These are phyloP conservation scores for Acropternis orthonyx DNA, from an alignment of 2,797 vertebrate genomes.

Conservation along the genomic window DNA sequence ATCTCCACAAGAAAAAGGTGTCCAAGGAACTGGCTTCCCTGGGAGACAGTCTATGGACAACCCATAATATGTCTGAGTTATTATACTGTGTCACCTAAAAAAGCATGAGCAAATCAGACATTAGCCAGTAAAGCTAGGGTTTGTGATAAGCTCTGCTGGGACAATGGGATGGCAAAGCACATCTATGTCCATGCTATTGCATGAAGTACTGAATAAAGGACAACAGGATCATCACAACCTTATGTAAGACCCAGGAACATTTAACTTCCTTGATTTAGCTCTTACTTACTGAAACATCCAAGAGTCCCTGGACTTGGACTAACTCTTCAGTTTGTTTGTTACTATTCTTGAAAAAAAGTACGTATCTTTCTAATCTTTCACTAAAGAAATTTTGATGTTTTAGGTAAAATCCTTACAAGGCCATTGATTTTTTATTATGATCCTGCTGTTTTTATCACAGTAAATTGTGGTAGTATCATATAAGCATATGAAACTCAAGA, in stretches of 20 bases:
- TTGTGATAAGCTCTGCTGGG: neutral
- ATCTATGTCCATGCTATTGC: neutral
- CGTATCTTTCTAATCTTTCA: neutral
- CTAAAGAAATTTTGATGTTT: neutral
- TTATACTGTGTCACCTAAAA: neutral
- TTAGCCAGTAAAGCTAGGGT: neutral
- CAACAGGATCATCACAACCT: neutral
- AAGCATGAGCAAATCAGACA: neutral
- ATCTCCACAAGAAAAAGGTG: neutral
- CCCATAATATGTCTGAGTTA: neutral
- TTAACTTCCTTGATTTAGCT: neutral
- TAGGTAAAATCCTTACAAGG: neutral
- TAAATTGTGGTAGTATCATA: neutral
- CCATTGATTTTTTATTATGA: neutral
- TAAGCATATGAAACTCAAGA: neutral
- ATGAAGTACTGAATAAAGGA: neutral
- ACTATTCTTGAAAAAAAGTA: neutral
- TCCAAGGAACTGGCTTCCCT: neutral
- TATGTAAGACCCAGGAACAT: neutral
- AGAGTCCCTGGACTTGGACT: neutral
- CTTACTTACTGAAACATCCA: neutral
- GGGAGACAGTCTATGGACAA: too few species aligned
- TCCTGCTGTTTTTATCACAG: neutral
- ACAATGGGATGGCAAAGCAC: rapidly evolving
- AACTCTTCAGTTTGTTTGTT: neutral